Evolutionary conservation across 2,888 invertebrate genomes (phyloP).

Genomic region (Venustoraphidia nigricollis): DNA sequence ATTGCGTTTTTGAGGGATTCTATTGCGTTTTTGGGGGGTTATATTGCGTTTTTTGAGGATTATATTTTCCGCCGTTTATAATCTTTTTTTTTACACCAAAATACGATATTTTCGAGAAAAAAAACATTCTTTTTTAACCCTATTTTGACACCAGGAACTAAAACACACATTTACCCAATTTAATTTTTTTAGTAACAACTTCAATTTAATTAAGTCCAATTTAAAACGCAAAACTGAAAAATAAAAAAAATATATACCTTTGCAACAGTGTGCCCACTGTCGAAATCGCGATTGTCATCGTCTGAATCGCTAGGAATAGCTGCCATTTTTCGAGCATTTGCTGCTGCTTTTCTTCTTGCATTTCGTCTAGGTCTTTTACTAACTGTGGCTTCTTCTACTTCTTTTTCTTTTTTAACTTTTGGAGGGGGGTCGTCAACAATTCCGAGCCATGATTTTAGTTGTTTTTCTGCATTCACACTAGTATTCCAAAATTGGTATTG

Average conservation of each 20-base stretch:
- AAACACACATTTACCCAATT: too few relatives aligned
- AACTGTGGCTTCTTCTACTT: neutral
- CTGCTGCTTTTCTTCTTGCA: slow-evolving; percentile 5
- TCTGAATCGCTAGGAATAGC: slow-evolving; percentile 1
- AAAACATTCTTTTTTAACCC: too few relatives aligned
- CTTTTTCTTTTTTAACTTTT: slow-evolving; percentile 3
- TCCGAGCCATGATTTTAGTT: slow-evolving; percentile 24
- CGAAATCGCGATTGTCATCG: neutral
- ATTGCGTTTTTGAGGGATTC: too few relatives aligned
- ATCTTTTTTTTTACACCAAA: too few relatives aligned
- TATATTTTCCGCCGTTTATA: too few relatives aligned
- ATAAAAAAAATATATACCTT: slow-evolving; percentile 1
- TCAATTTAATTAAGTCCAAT: too few relatives aligned
- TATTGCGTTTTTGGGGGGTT: too few relatives aligned
- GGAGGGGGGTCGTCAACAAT: slow-evolving; percentile 1
- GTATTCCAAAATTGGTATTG: slow-evolving; percentile 58
- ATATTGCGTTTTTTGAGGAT: too few relatives aligned
- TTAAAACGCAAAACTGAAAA: too few relatives aligned
- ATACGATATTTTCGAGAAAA: too few relatives aligned
- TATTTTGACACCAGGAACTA: too few relatives aligned
- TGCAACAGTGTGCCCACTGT: neutral
- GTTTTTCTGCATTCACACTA: slow-evolving; percentile 46
- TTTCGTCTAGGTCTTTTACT: slow-evolving; percentile 4
- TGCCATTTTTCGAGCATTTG: slow-evolving; percentile 1
- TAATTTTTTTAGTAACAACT: too few relatives aligned